Base-by-base conservation (phyloP, 2,113 vertebrate species). In the Sylvietta virens region DNA sequence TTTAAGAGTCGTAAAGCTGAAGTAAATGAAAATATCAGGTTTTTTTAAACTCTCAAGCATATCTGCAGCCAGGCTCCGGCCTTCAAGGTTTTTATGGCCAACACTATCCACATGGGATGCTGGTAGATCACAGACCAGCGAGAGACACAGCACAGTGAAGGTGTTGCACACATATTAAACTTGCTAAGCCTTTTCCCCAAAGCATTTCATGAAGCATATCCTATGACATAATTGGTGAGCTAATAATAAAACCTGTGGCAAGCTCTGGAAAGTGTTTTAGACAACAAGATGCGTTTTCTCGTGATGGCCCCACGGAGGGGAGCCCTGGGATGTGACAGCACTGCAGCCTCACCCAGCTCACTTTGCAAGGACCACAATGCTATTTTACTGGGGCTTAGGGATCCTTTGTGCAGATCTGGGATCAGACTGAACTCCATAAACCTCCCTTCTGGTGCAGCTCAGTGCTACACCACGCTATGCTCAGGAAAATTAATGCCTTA, bases 201-300 rank as follows among this genome's bases (percentile, higher is more conserved):
- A 67, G 65, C 39, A 81, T 50, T 87, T 78, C 73, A 57, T 73
- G 53, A 82, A 88, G 70, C 3, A 0, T 77, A 92, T 90, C 48
- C 72, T 78, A 51, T 82, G 78, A 83, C 67, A 65, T 74, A 95
- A 92, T 21, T 62, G 50, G 40, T 50, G 31, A 86, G 40, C 69
- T 77, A 85, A 80, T 80, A 84, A 78, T 37, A 80, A 81, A 86
- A 76, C 33, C 56, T 3, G n/a, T 57, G 53, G 80, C 48, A 77
- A 72, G 51, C 58, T 94, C 93, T 92, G 91, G 70, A 76, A 21
- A 53, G 16, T 44, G 69, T 96, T 96, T 69, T 33, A 91, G 35
- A 87, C 77, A 84, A 90, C 2, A 42, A 60, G 39, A 64, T 4
- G 7, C 0, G 0, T 85, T 62, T 92, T 58, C 50, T 47, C 5